A percentile compares a stretch with the other conserved stretches of the same genome.
Conservation (phyloP, 2,888 invertebrate genomes). For the Mimachlamys varia region DNA sequence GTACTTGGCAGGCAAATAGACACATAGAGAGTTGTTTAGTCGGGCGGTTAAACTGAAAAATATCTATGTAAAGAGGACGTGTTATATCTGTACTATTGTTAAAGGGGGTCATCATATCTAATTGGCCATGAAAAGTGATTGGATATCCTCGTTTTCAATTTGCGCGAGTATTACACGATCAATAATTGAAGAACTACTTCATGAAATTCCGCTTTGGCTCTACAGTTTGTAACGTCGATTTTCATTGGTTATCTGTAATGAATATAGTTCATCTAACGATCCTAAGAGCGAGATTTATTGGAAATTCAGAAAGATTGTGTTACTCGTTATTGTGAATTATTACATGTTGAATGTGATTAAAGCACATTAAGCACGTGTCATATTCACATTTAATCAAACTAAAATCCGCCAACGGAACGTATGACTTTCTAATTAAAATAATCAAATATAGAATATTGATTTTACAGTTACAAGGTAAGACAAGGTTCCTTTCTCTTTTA, state of each 20-base stretch:
- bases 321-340: background rate
- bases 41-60: background rate
- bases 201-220: background rate
- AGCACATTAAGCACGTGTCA: background rate
- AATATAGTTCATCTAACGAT: background rate
- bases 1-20: background rate
- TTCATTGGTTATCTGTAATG: background rate
- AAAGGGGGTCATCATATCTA: background rate
- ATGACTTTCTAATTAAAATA: background rate
- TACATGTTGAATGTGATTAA: constrained; percentile 34
- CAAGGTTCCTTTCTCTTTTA: background rate
- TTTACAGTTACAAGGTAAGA: background rate
- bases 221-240: background rate
- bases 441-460: constrained; percentile 12
- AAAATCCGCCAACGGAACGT: background rate
- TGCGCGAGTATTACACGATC: background rate
- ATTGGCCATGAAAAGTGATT: background rate
- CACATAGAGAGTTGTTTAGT: background rate
- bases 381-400: constrained; percentile 8
- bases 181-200: background rate
- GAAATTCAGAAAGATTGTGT: background rate
- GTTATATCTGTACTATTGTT: background rate
- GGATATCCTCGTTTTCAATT: background rate
- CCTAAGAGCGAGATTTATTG: background rate
- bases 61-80: background rate